A percentile compares a stretch with the other conserved stretches of the same genome.
These are phyloP conservation scores for Megamerina dolium DNA, from an alignment of 2,888 invertebrate species.

Conservation along the genomic window DNA sequence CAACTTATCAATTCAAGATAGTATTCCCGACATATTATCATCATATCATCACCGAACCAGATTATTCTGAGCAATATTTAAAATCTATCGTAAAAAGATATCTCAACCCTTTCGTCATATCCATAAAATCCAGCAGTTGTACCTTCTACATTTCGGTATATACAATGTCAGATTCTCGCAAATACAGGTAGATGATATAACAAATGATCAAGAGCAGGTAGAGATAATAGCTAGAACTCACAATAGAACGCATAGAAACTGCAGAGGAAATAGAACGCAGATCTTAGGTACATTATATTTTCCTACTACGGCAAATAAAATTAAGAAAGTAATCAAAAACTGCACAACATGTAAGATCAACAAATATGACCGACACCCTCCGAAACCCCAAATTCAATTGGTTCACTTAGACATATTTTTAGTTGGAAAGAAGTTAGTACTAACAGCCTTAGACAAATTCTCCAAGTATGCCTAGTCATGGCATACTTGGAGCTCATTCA, in stretches of 20 bases:
- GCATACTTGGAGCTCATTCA: conserved; percentile 1
- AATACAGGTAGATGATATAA: conserved; percentile 13
- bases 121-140: conserved; percentile 8
- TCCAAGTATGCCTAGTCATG: too few relatives aligned
- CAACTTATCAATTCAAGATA: too few relatives aligned
- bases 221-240: conserved; percentile 10
- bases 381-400: not conserved
- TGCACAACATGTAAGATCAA: not conserved
- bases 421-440: too few relatives aligned
- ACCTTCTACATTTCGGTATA: conserved; percentile 7
- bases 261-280: conserved; percentile 11
- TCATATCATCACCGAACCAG: too few relatives aligned
- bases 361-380: not conserved
- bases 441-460: too few relatives aligned
- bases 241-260: conserved; percentile 13
- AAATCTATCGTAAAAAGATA: conserved; percentile 7
- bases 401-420: not conserved
- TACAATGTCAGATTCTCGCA: conserved; percentile 15
- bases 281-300: conserved; percentile 10
- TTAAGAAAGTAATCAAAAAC: conserved; percentile 1
- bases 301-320: conserved; percentile 6
- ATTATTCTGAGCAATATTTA: conserved; percentile 4
- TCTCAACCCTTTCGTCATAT: conserved; percentile 11
- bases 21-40: too few relatives aligned
- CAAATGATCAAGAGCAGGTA: conserved; percentile 10